phyloP scores from a whole-genome alignment of 2,113 vertebrate species.

The Litocranius walleri region DNA sequence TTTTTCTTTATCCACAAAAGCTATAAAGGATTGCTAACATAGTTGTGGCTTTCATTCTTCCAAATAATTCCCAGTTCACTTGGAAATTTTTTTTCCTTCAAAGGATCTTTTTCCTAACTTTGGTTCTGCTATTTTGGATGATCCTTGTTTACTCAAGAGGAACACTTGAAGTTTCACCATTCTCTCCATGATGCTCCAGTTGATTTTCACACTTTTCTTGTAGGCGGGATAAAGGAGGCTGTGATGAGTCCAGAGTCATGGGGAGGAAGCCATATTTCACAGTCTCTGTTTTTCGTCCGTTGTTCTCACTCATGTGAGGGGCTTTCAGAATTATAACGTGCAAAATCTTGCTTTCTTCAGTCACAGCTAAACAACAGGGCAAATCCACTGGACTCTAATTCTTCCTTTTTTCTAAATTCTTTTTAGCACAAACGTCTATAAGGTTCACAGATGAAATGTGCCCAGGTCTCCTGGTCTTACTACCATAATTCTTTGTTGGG shows the following conservation, averaged over 20 bases:
- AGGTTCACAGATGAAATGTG: not conserved
- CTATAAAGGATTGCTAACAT: constrained; percentile 27
- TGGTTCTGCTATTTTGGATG: not conserved
- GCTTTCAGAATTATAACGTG: not conserved
- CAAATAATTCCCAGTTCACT: constrained; percentile 36
- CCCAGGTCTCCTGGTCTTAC: not conserved
- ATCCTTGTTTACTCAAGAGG: not conserved
- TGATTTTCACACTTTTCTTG: not conserved
- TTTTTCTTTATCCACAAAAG: not conserved
- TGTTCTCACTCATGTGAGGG: not conserved
- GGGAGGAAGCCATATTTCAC: not conserved
- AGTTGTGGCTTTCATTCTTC: constrained; percentile 55
- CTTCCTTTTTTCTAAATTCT: not conserved
- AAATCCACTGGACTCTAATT: too few species aligned
- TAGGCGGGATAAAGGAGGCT: not conserved
- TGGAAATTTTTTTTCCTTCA: not conserved
- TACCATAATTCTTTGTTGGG: not conserved
- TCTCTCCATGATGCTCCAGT: not conserved
- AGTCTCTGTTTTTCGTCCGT: not conserved
- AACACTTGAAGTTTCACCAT: not conserved
- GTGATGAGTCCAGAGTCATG: not conserved
- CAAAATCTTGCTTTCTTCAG: not conserved
- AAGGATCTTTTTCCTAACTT: not conserved
- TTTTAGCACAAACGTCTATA: not conserved
- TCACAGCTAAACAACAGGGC: not conserved